Evolutionary conservation across 2,888 invertebrate species (phyloP), one percentile per base, ranked within the genome.

Genomic region (Shargacucullia verbasci): DNA sequence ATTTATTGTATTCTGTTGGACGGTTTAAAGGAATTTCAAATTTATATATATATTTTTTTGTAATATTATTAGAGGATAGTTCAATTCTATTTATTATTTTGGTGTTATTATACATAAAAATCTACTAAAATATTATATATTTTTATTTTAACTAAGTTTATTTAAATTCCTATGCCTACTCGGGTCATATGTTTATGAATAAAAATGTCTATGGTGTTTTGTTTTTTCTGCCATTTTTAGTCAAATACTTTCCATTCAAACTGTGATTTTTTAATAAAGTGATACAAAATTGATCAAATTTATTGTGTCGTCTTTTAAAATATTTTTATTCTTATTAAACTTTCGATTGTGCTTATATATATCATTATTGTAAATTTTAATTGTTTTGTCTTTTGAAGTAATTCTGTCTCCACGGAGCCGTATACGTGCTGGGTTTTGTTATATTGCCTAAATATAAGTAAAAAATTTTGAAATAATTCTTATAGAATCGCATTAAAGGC

Each of bases 221-320:
- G 82, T 86, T 90, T 84, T 73, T 84, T 84, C 85, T 85, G 86
- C 87, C 88, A 89, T 89, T 90, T 89, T 90, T 91, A 93, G 92
- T 92, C 93, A 94, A 91, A 84, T 91, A 87, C 78, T 88, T 87
- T 88, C 87, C 87, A 85, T 91, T 90, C 90, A 88, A 84, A 81
- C 88, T 81, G 85, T 83, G 83, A 76, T 87, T 89, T 89, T 86
- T 81, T 80, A 80, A 78, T 73, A 81, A 81, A 83, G 81, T 82
- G 69, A 67, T 80, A 79, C 79, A 85, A 88, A 87, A 84, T 84
- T 86, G 41, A 82, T 83, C 75, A 93, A 93, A 93, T 91, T 89
- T 87, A 81, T 86, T 82, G 92, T 91, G 90, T 78, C 76, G 77
- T 79, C 71, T 77, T 85, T 80, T 81, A 86, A 91, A 92, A 86